Evolutionary conservation across 2,113 vertebrate genomes (phyloP).

Genomic region (Okapia johnstoni): DNA sequence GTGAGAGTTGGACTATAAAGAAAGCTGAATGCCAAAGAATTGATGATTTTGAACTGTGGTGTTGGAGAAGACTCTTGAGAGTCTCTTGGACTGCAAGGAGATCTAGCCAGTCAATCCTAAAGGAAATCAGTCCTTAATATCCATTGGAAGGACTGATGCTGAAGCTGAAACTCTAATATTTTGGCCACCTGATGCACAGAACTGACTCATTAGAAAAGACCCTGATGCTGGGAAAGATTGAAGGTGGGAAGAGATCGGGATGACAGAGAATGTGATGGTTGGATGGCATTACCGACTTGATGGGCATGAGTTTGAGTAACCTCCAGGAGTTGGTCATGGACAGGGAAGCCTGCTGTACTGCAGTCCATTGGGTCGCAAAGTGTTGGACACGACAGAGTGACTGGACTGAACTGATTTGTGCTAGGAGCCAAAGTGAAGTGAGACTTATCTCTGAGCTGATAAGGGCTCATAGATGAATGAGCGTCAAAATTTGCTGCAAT

Average conservation of each 20-base stretch:
- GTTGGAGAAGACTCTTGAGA: not conserved
- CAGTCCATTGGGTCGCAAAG: fast-evolving
- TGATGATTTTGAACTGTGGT: not conserved
- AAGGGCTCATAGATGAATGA: not conserved
- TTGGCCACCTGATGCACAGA: not conserved
- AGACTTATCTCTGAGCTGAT: not conserved
- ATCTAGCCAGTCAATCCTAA: not conserved
- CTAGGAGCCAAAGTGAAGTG: not conserved
- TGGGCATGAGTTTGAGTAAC: not conserved
- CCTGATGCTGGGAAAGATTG: not conserved
- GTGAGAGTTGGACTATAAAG: not conserved
- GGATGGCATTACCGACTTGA: not conserved
- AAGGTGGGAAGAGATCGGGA: not conserved
- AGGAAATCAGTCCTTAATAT: not conserved
- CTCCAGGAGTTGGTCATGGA: not conserved
- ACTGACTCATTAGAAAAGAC: not conserved
- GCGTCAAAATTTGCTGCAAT: not conserved
- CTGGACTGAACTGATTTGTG: not conserved
- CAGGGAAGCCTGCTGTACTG: not conserved
- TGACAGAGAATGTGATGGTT: not conserved
- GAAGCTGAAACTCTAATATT: not conserved
- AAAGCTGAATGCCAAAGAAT: not conserved
- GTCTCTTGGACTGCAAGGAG: not conserved
- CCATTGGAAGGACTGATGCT: not conserved
- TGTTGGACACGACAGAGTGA: not conserved